Base-by-base conservation (phyloP, 1,140 invertebrate species). In the Stegodyphus dumicola region DNA sequence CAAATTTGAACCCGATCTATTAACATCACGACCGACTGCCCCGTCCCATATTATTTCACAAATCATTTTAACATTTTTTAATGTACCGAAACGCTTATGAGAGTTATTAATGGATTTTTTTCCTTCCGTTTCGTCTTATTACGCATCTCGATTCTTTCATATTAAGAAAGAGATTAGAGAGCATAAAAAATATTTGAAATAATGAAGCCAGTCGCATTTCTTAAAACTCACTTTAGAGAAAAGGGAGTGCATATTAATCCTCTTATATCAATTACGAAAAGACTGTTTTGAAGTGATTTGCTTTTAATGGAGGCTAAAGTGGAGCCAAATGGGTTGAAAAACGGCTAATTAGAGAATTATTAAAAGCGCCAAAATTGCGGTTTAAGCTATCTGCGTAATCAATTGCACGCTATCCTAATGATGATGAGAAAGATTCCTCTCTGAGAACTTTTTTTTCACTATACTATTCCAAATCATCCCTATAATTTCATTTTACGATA, bases 261-360 rank as follows among this genome's bases (percentile, higher is more conserved):
- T 85, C 81, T 85, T 85, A 85, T 76, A 85, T 85, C 81, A 85
- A 85, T 85, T 85, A 85, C 81, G 51, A 60, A 56, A 85, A 85
- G 81, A 85, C 81, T 85, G 81, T 85, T 84, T 85, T 85, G 81
- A 85, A 85, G 81, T 76, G 81, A 85, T 85, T 85, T 85, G 73
- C 81, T 85, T 85, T 85, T 85, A 85, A 85, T 85, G 81, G 81
- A 66, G 7, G 18, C 74, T 51, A 70, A 85, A 77, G 64, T 76
- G 81, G 11, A 70, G 65, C 64, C 81, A 85, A 85, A 85, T 85
- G 81, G 70, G 73, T 75, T 85, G 81, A 85, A 85, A 85, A 85
- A 85, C 71, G 73, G 60, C 74, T 85, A 85, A 85, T 85, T 85
- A 85, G 73, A 70, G 74, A 85, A 85, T 85, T 85, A 85, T 85